Base-by-base conservation (phyloP, 2,797 vertebrate genomes). In the Lagodon rhomboides region DNA sequence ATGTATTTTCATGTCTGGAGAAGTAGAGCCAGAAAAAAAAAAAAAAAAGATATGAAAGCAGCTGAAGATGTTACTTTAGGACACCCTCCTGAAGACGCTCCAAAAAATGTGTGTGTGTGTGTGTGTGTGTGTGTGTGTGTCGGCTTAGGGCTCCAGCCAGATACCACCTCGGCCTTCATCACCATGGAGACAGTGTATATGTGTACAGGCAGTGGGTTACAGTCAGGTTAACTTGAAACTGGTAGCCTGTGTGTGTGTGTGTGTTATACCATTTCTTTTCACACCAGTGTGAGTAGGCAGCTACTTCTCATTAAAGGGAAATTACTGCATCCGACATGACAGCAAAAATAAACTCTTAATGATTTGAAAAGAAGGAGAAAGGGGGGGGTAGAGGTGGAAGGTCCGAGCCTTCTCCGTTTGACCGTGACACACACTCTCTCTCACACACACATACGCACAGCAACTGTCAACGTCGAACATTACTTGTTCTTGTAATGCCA, bases 51-150 rank as follows among this genome's bases (percentile, higher is more conserved):
- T 76, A 85, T 25, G 41, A 86, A 74, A 72, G 63, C 43, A 77
- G 73, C 72, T 60, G 68, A 77, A 89, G 76, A 82, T 72, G 73
- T 83, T 74, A 82, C 58, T 69, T 64, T 22, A 75, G 20, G 80
- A 81, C 18, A 79, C 22, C 68, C 44, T 77, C 51, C 51, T 66
- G 65, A 68, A 68, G 49, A 88, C 11, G 73, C 63, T 77, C 62
- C 44, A 54, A 74, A 61, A 15, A 54, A 5, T 72, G 2, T 65
- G 4, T 67, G 44, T 73, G 9, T 76, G 47, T 51, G 25, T 66
- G 60, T 55, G 53, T 51, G 43, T 55, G 64, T 61, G 55, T 53
- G 54, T 61, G 20, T 49, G 70, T 25, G 23, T 53, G 62, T 67
- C 54, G 30, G 53, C 58, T 66, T 51, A 68, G 25, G 72, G 53